Percentiles rank a stretch among this genome's conserved stretches.
Conservation (phyloP, 2,888 invertebrate species). For the Ptychoptera albimana region DNA sequence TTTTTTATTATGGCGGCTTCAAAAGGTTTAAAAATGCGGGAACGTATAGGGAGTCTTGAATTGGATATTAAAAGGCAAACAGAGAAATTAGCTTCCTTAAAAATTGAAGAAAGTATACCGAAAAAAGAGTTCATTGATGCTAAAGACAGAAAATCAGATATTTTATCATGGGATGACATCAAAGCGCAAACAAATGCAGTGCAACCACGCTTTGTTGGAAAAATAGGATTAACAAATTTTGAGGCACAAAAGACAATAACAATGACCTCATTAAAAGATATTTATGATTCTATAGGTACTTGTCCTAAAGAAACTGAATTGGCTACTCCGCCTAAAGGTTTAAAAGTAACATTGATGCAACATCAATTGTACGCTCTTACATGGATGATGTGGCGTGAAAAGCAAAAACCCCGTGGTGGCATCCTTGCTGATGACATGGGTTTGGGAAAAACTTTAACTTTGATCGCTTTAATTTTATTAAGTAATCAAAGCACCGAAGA, state of each 20-base stretch:
- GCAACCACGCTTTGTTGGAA: conserved; percentile 23
- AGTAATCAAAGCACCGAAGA: conserved; percentile 31
- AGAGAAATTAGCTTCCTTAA: conserved; percentile 34
- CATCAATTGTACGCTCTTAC: conserved; percentile 76
- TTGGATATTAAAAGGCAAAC: conserved; percentile 31
- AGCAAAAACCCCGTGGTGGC: conserved; percentile 71
- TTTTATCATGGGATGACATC: conserved; percentile 22
- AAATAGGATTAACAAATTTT: conserved; percentile 47
- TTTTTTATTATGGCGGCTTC: too few species aligned
- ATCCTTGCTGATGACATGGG: conserved; percentile 53
- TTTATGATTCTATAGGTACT: conserved; percentile 52
- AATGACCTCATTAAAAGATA: conserved; percentile 48
- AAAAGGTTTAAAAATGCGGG: conserved; percentile 40
- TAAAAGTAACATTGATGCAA: conserved; percentile 53
- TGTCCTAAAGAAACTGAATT: conserved; percentile 45
- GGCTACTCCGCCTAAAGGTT: conserved; percentile 42
- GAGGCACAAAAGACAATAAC: conserved; percentile 52
- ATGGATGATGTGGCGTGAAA: conserved; percentile 83
- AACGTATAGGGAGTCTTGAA: conserved; percentile 33
- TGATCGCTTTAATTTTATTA: conserved; percentile 56
- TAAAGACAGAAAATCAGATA: conserved; percentile 9
- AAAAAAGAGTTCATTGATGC: conserved; percentile 1
- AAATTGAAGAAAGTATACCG: conserved; percentile 23
- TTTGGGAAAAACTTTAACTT: conserved; percentile 56
- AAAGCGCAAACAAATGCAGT: conserved; percentile 23